Percentiles rank a stretch among this genome's conserved stretches.
phyloP scores from a whole-genome alignment of 2,888 invertebrate species.

The Tinea trinotella region DNA sequence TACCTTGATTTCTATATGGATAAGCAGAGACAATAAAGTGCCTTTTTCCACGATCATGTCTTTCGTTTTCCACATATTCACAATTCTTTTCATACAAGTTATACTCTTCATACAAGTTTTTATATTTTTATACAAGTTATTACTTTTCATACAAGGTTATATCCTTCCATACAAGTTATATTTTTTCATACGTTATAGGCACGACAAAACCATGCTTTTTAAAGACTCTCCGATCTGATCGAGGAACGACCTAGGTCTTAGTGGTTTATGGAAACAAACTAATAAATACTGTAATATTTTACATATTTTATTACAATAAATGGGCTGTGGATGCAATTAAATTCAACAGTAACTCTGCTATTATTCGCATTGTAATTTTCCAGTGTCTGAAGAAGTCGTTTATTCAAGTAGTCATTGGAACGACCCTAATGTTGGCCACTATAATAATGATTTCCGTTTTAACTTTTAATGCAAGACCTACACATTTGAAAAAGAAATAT shows the following conservation, averaged over 20 bases:
- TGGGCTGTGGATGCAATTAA: background rate
- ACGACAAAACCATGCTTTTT: no score
- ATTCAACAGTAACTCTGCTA: background rate
- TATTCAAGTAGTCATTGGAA: slow-evolving; percentile 7
- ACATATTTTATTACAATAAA: background rate
- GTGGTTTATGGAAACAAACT: background rate
- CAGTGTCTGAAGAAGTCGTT: slow-evolving; percentile 1
- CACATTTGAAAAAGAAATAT: no score
- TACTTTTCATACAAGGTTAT: no score
- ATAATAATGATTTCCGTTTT: background rate
- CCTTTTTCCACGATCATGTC: no score
- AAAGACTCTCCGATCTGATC: background rate
- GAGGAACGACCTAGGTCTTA: background rate
- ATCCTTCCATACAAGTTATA: no score
- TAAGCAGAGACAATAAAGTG: no score
- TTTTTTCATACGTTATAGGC: no score
- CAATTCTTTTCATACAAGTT: no score
- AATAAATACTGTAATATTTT: background rate
- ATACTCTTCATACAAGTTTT: no score
- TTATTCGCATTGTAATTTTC: slow-evolving; percentile 3
- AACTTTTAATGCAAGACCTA: background rate
- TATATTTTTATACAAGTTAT: no score
- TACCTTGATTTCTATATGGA: no score
- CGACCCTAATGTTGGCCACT: background rate
- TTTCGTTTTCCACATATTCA: no score